Percentiles rank a stretch among this genome's conserved stretches.
phyloP scores from a whole-genome alignment of 2,113 vertebrate species.

The Trochalopteron elliotii region DNA sequence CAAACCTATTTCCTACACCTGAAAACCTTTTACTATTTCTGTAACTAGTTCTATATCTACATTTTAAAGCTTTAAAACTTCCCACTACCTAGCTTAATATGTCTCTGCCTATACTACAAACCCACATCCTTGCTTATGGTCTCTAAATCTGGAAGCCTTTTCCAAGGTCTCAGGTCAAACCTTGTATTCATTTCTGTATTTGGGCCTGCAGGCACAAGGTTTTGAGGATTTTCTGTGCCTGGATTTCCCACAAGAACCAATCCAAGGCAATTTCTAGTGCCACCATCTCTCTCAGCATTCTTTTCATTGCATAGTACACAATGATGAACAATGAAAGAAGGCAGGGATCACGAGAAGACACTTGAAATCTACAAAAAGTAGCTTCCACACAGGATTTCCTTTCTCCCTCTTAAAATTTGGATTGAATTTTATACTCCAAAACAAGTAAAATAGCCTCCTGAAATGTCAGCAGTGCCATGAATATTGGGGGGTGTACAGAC shows the following conservation, averaged over 20 bases:
- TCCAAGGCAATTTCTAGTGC: background rate
- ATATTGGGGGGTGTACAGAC: rapidly evolving
- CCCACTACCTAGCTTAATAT: background rate
- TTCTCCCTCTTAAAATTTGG: background rate
- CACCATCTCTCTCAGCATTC: background rate
- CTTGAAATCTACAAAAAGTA: background rate
- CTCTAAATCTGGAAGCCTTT: background rate
- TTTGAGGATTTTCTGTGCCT: background rate
- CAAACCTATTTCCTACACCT: background rate
- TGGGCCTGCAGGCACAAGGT: background rate
- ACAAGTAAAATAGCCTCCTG: background rate
- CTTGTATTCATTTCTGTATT: background rate
- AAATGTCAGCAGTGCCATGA: background rate
- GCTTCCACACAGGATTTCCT: background rate
- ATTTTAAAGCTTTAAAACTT: background rate
- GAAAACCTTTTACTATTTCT: background rate
- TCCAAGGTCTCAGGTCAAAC: background rate
- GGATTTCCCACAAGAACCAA: background rate
- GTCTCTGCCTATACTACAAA: background rate
- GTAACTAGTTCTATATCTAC: background rate
- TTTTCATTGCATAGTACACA: background rate
- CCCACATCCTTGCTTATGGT: background rate
- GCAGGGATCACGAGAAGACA: background rate
- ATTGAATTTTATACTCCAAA: background rate
- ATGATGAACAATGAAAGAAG: background rate